Conservation (phyloP, 1,140 invertebrate genomes). For the Ceratina japonica region DNA sequence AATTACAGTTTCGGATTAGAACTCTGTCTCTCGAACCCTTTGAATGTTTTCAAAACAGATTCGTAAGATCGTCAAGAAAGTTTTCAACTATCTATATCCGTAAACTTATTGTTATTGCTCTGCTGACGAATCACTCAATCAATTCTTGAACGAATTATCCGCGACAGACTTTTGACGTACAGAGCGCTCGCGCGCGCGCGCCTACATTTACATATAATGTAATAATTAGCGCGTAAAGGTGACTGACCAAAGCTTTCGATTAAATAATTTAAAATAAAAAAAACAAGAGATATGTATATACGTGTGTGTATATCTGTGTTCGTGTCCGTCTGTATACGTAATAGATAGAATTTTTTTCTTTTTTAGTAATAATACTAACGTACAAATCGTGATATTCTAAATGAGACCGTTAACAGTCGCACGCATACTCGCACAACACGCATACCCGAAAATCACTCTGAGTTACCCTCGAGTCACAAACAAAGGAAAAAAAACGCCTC, state of each 20-base stretch:
- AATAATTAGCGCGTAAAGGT: slow-evolving; percentile 20
- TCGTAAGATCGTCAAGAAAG: not conserved
- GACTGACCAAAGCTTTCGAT: slow-evolving; percentile 44
- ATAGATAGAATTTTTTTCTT: slow-evolving; percentile 46
- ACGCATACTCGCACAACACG: not conserved
- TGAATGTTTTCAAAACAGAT: not conserved
- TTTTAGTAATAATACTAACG: slow-evolving; percentile 68
- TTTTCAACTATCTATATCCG: not conserved
- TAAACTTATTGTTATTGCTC: not conserved
- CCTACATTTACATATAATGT: not conserved
- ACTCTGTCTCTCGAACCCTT: not conserved
- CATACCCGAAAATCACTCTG: not conserved
- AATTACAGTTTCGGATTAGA: not conserved
- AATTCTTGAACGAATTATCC: not conserved
- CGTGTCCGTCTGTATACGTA: slow-evolving; percentile 27
- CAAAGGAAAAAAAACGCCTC: not conserved
- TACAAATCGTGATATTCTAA: slow-evolving; percentile 63
- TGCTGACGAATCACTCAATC: slow-evolving; percentile 23
- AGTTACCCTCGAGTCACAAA: not conserved
- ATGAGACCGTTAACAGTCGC: slow-evolving; percentile 40
- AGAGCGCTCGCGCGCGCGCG: slow-evolving; percentile 5
- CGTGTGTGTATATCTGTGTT: slow-evolving; percentile 10
- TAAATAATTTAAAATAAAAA: slow-evolving; percentile 63
- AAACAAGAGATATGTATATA: slow-evolving; percentile 46
- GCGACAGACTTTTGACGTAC: not conserved